Base-by-base conservation (phyloP, 64 coral and sea anemone species). In the Montipora capricornis region DNA sequence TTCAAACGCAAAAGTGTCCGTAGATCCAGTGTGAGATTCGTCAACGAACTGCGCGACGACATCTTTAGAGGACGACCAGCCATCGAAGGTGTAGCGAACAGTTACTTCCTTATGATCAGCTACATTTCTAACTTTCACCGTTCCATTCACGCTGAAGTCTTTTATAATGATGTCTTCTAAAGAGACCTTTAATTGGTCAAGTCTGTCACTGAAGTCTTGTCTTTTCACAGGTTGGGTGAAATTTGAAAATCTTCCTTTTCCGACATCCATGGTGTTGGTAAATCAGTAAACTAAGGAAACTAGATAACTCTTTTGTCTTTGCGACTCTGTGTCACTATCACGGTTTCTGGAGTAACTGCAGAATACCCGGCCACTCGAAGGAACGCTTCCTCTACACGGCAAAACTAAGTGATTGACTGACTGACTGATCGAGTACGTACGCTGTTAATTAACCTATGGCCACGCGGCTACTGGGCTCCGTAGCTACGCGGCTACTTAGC, bases 1-100 rank as follows among this genome's bases (percentile, higher is more conserved):
- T 85, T 92, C 98, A 78, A 99, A 99, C 3, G 84, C 86, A 77
- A 99, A 99, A 5, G 76, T 94, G 59, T 99, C 98, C 11, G 86
- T 94, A 58, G 84, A 73, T 8, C 90, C 95, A 55, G 87, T 80
- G 74, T 80, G 88, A 0, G 98, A 96, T 20, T 80, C 92, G 47
- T 45, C 50, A 12, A 96, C 73, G 84, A 96, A 96, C 4, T 74
- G 75, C 0, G 78, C 95, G 22, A 12, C 50, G n/a, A 75, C 47
- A 76, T 99, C 98, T 4, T 20, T 50, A 75, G 48, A 95, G 15
- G 70, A 80, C 8, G 83, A 88, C 98, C 98, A 99, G 50, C 53
- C 89, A 75, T 99, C 80, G 3, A 86, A 94, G 8, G 95, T 96
- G 44, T 89, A 96, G 48, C 98, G 94, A 22, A 96, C 74, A 66